phyloP scores from a whole-genome alignment of 2,797 vertebrate genomes.

The Gymnoscopelus braueri region DNA sequence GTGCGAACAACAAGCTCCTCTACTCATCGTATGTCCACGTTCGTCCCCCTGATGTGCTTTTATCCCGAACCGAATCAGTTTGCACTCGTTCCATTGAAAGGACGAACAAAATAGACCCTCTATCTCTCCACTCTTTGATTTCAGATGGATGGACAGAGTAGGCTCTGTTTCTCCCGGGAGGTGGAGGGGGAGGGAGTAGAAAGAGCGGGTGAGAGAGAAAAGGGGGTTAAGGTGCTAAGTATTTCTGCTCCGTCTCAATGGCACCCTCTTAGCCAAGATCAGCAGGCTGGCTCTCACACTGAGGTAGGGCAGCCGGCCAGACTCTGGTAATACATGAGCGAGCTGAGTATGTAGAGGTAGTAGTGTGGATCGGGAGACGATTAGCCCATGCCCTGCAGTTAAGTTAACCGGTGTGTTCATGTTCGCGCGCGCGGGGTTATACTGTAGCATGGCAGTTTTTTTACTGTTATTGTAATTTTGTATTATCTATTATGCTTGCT shows the following conservation, averaged over 20 bases:
- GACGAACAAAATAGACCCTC: slow-evolving; percentile 1
- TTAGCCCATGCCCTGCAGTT: slow-evolving; percentile 23
- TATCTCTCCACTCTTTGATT: slow-evolving; percentile 16
- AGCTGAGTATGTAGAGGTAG: slow-evolving; percentile 1
- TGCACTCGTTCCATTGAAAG: background rate
- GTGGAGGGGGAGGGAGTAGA: background rate
- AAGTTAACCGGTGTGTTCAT: background rate
- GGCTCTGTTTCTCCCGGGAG: slow-evolving; percentile 32
- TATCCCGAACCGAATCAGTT: background rate
- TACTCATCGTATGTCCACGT: background rate
- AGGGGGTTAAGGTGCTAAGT: slow-evolving; percentile 13
- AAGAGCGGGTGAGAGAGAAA: slow-evolving; percentile 11
- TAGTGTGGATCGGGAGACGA: slow-evolving; percentile 5
- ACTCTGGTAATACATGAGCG: slow-evolving; percentile 20
- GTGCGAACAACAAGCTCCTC: background rate
- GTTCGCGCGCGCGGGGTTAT: no score
- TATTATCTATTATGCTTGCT: background rate
- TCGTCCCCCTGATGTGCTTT: background rate
- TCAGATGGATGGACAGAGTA: slow-evolving; percentile 22
- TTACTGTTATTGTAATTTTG: background rate
- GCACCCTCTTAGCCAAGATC: slow-evolving; percentile 40
- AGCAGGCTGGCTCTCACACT: slow-evolving; percentile 36
- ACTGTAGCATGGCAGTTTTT: background rate
- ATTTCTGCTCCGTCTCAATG: slow-evolving; percentile 26
- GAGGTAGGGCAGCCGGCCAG: slow-evolving; percentile 26